Conservation (phyloP, 2,113 vertebrate genomes). For the Megaleporinus macrocephalus region DNA sequence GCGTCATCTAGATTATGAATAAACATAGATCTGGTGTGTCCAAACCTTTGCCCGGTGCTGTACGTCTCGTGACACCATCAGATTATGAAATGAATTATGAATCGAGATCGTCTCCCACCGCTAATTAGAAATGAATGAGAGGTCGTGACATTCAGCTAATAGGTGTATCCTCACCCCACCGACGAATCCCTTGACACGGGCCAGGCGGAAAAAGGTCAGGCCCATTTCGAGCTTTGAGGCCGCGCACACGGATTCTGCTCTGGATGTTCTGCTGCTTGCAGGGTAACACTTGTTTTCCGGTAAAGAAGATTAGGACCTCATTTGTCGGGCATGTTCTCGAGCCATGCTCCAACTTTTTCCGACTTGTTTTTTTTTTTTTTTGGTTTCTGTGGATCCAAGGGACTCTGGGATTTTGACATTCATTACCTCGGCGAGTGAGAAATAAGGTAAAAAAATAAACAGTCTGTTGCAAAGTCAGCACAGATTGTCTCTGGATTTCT, state of each 20-base stretch:
- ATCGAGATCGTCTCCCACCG: not conserved
- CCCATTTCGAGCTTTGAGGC: not conserved
- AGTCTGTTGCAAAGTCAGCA: constrained; percentile 28
- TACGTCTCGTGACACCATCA: not conserved
- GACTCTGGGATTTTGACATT: constrained; percentile 39
- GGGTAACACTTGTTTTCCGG: constrained; percentile 31
- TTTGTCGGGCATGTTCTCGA: constrained; percentile 25
- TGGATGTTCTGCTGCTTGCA: not conserved
- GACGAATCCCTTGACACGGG: not conserved
- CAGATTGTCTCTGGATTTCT: constrained; percentile 32
- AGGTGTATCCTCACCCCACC: constrained; percentile 17
- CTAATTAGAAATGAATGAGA: constrained; percentile 25
- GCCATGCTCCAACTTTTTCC: constrained; percentile 12
- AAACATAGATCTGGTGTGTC: not conserved
- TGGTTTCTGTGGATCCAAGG: constrained; percentile 15
- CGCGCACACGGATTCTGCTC: not conserved
- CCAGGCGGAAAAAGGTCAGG: constrained; percentile 20
- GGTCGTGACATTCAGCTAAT: constrained; percentile 40
- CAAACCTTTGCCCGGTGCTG: not conserved
- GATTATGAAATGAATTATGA: constrained; percentile 20
- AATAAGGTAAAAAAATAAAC: constrained; percentile 21
- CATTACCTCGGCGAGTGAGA: constrained; percentile 44
- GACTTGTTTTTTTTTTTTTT: constrained; percentile 8
- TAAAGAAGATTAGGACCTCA: constrained; percentile 22
- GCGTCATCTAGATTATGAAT: not conserved